Evolutionary conservation across 2,113 vertebrate species (phyloP).

Genomic region (Aphelocoma coerulescens): DNA sequence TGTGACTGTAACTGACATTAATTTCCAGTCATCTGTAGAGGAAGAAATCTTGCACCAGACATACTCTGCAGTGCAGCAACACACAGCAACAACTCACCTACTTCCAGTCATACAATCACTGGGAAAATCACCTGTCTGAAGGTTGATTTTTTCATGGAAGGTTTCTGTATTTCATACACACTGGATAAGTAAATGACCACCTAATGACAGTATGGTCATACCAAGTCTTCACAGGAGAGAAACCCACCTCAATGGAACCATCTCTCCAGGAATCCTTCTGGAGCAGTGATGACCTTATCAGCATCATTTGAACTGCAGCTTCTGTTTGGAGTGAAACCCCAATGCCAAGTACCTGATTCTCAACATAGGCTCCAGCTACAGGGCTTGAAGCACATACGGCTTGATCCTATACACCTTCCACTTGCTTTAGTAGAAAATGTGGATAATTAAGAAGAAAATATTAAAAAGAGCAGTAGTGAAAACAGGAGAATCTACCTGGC

Average conservation of each 20-base stretch:
- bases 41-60: background rate
- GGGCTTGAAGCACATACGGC: background rate
- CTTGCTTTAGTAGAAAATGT: background rate
- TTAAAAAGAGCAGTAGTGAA: background rate
- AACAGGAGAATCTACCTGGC: background rate
- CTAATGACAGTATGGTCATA: background rate
- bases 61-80: background rate
- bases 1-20: background rate
- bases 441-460: background rate
- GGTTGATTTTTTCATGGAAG: background rate
- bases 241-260: background rate
- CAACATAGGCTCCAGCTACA: background rate
- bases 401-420: background rate
- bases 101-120: background rate
- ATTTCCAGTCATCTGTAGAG: background rate
- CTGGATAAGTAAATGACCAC: background rate
- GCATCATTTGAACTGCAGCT: background rate
- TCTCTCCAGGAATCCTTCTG: background rate
- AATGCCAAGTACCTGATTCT: background rate
- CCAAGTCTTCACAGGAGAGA: background rate
- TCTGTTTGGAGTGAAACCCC: background rate
- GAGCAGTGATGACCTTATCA: background rate
- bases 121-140: background rate
- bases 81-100: background rate
- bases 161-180: background rate